Evolutionary conservation across 2,797 vertebrate genomes (phyloP).

Genomic region (Chaetodon trifasciatus): DNA sequence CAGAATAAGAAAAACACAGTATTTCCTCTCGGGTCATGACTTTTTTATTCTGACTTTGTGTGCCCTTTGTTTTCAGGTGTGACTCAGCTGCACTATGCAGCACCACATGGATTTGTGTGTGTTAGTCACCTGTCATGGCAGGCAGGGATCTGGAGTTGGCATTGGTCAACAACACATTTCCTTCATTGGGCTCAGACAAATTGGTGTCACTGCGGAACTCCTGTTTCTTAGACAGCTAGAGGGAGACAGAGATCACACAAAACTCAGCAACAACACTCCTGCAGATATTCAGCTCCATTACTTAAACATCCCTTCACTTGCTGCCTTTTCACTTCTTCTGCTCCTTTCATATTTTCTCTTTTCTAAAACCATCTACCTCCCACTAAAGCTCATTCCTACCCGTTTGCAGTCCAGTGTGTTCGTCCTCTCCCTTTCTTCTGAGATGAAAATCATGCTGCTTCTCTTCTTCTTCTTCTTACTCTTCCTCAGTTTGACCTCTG

Average conservation of each 20-base stretch:
- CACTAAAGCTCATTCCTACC: conserved; percentile 67
- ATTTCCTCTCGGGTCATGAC: not conserved
- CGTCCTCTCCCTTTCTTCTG: conserved; percentile 83
- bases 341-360: not conserved
- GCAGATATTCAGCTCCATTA: not conserved
- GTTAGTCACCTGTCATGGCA: conserved; percentile 90
- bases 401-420: conserved; percentile 82
- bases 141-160: conserved; percentile 96
- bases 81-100: not conserved
- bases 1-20: not conserved
- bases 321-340: not conserved
- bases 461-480: conserved; percentile 95
- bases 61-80: not conserved
- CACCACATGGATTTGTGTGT: not conserved
- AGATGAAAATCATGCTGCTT: conserved; percentile 94
- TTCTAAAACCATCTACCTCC: not conserved
- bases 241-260: conserved; percentile 67
- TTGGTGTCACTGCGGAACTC: conserved; percentile 99
- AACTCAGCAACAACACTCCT: conserved; percentile 1
- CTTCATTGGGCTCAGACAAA: conserved; percentile 87
- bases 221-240: conserved; percentile 94
- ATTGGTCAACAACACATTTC: conserved; percentile 83
- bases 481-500: conserved; percentile 93
- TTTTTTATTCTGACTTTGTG: conserved; percentile 13
- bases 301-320: not conserved